Evolutionary conservation across 1,140 invertebrate genomes (phyloP), one percentile per base, ranked within the genome.

Genomic region (Harpegnathos saltator): DNA sequence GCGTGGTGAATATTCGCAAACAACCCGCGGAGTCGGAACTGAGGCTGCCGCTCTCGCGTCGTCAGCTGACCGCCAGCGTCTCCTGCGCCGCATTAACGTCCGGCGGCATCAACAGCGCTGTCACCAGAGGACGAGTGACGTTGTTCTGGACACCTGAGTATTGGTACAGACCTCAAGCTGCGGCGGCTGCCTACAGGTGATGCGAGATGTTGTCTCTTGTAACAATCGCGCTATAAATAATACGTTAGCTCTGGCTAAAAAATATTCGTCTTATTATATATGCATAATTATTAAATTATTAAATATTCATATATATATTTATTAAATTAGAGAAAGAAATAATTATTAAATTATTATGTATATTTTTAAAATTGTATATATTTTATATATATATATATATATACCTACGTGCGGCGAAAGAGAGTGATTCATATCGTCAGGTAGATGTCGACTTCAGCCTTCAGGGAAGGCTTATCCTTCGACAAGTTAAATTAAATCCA

Each of bases 121-220:
- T 83, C 0, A 86, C 81, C 0, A 89, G 73, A 66, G 87, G 89
- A 52, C 84, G 86, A 2, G 89, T 94, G 0, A 91, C 95, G 26
- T 82, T 95, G 0, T 95, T 95, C 82, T 95, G 95, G 95, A 95
- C 95, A 0, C 94, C 95, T 1, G 93, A 95, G n/a, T 95, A 95
- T 75, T 95, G 94, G 95, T 95, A 95, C 84, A 88, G 94, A 63
- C 95, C 95, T 0, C 89, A 92, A 82, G 91, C 94, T 0, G 94
- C 93, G 0, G 91, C 89, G 12, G 85, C 91, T 33, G 91, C 92
- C n/a, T 95, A 95, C 86, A 88, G 82, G 88, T 89, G 68, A 82
- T 56, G 22, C 29, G 19, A 11, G 38, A 48, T 19, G 14, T 50
- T 33, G 5, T 74, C 5, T 7, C 11, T 11, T 15, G 14, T 26